Evolutionary conservation across 2,888 invertebrate genomes (phyloP).

Genomic region (Brachyopa scutellaris): DNA sequence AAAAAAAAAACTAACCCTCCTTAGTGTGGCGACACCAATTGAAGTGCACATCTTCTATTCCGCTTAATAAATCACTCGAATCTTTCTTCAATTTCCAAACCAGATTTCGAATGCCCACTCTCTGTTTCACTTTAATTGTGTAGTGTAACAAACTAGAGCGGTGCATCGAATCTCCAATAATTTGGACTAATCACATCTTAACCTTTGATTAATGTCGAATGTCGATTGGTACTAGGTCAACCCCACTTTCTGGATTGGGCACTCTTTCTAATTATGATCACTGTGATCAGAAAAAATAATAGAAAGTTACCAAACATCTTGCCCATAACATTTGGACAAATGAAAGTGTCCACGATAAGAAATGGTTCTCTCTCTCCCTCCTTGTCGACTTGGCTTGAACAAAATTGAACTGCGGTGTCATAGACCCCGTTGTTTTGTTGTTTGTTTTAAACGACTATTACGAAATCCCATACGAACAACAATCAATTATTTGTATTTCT

Average conservation of each 20-base stretch:
- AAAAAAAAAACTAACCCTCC: no score
- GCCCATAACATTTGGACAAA: constrained; percentile 54
- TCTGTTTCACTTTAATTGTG: no score
- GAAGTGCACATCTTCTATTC: no score
- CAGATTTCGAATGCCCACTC: no score
- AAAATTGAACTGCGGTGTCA: constrained; percentile 46
- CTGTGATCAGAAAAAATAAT: constrained; percentile 40
- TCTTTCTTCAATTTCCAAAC: no score
- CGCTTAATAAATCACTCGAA: no score
- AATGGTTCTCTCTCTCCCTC: constrained; percentile 20
- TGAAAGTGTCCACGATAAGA: constrained; percentile 60
- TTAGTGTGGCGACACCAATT: no score
- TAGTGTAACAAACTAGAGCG: no score
- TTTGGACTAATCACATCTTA: constrained; percentile 12
- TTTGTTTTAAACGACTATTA: constrained; percentile 22
- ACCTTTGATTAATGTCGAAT: background rate
- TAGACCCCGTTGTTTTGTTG: constrained; percentile 53
- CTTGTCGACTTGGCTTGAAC: no score
- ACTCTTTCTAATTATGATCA: constrained; percentile 18
- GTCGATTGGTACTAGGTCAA: constrained; percentile 30
- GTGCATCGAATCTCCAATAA: background rate
- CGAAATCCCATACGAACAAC: constrained; percentile 37
- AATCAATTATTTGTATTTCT: constrained; percentile 51
- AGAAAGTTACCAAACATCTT: constrained; percentile 68
- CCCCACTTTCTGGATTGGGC: background rate